Conservation (phyloP, 2,888 invertebrate species). For the Strigamia transsilvanica region DNA sequence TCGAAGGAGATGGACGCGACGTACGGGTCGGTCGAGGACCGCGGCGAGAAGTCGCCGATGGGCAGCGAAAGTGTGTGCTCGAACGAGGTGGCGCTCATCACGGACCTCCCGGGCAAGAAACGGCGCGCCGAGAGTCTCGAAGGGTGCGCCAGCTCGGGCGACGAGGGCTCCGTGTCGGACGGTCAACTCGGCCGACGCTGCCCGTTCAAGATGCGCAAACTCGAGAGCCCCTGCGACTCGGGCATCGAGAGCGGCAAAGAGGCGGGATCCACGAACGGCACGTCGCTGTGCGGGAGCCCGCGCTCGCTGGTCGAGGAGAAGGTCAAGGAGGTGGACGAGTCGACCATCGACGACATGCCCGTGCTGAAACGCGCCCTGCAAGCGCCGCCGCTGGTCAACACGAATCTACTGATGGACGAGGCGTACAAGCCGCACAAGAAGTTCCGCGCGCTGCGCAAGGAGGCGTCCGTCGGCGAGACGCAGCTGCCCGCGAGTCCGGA, state of each 20-base stretch:
- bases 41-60: conserved; percentile 74
- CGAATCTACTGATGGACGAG: conserved; percentile 86
- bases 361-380: conserved; percentile 90
- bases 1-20: conserved; percentile 60
- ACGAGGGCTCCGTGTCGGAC: conserved; percentile 65
- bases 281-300: conserved; percentile 86
- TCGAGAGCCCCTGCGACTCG: conserved; percentile 86
- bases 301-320: conserved; percentile 66
- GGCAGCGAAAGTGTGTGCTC: conserved; percentile 76
- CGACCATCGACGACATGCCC: conserved; percentile 84
- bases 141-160: conserved; percentile 75
- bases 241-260: conserved; percentile 93
- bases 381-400: conserved; percentile 89
- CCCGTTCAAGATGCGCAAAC: conserved; percentile 75
- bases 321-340: conserved; percentile 71
- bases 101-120: conserved; percentile 65
- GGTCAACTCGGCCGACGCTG: conserved; percentile 61
- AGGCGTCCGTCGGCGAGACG: neutral
- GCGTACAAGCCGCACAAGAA: conserved; percentile 96
- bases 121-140: conserved; percentile 73
- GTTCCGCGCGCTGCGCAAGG: conserved; percentile 70
- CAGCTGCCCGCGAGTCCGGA: neutral
- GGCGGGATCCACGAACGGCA: conserved; percentile 77
- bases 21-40: no score
- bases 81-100: conserved; percentile 68